Base-by-base conservation (phyloP, 2,888 invertebrate species). In the Drosophila affinis region DNA sequence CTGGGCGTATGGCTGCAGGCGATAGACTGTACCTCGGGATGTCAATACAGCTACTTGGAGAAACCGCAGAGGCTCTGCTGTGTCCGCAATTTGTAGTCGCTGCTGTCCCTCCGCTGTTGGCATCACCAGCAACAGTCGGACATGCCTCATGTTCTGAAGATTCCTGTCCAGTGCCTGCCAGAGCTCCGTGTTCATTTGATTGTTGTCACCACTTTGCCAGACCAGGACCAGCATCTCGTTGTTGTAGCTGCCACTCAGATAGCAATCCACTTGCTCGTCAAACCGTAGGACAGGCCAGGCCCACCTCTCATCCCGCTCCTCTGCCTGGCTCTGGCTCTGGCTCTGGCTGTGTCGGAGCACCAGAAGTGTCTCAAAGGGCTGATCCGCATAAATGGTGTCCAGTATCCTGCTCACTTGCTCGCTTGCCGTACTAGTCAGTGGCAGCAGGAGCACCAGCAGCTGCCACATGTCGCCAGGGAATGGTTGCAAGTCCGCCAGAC, bases 101-200 rank as follows among this genome's bases (percentile, higher is more conserved):
- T 47, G 46, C 10, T n/a, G 27, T 10, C 9, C 14, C 4, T 27
- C 3, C 9, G 51, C 49, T 44, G 48, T 53, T 21, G 17, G 45
- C 7, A 52, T 27, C 0, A 21, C n/a, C 9, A 69, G 10, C 3
- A 69, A 18, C 5, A 83, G 18, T 1, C 86, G 54, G 9, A 69
- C 59, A 9, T 82, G 72, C 0, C 87, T 69, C 80, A 84, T 87
- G 46, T 87, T 78, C 14, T 62, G 14, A 3, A 88, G 65, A 68
- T 71, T 78, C 17, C 12, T 32, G 10, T 76, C 80, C 58, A 83
- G 51, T 0, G 76, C 59, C 32, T 69, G 67, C 80, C 82, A 87
- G 44, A 78, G 18, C 17, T 75, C 62, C 46, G 24, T 6, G 49
- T 87, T 65, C 54, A 53, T 34, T 39, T 39, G 14, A 1, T 44